Conservation (phyloP, 2,888 invertebrate species). For the Epicampocera succincta region DNA sequence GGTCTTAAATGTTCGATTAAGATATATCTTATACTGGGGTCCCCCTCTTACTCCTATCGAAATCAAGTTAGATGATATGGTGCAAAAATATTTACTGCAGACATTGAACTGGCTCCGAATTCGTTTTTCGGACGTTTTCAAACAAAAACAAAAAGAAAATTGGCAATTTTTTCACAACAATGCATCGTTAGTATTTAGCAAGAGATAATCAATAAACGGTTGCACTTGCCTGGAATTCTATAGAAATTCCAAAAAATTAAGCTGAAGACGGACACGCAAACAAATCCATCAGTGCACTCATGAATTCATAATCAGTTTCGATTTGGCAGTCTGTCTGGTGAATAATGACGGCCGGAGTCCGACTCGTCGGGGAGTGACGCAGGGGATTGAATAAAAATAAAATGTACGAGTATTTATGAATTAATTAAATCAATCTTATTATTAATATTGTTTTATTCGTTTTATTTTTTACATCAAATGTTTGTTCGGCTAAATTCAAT, state of each 20-base stretch:
- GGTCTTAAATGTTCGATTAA: too few relatives aligned
- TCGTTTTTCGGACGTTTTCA: too few relatives aligned
- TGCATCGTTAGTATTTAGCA: not conserved
- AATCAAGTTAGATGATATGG: too few relatives aligned
- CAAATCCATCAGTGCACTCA: slow-evolving; percentile 10
- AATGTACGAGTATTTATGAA: slow-evolving; percentile 56
- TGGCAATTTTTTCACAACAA: too few relatives aligned
- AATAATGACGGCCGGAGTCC: slow-evolving; percentile 40
- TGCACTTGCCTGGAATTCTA: slow-evolving; percentile 65
- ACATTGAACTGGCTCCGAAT: too few relatives aligned
- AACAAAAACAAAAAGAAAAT: too few relatives aligned
- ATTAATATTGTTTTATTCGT: slow-evolving; percentile 48
- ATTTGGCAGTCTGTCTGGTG: slow-evolving; percentile 43
- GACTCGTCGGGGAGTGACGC: slow-evolving; percentile 35
- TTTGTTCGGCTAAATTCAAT: slow-evolving; percentile 47
- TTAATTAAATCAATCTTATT: slow-evolving; percentile 64
- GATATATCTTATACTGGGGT: too few relatives aligned
- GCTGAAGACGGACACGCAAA: slow-evolving; percentile 8
- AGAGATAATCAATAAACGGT: not conserved
- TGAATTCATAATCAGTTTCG: slow-evolving; percentile 64
- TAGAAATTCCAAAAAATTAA: slow-evolving; percentile 46
- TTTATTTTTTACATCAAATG: slow-evolving; percentile 29
- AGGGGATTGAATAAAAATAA: slow-evolving; percentile 3
- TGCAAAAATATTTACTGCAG: too few relatives aligned
- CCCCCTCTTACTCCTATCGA: too few relatives aligned